Base-by-base conservation (phyloP, 2,888 invertebrate species). In the Eristalis tenax region DNA sequence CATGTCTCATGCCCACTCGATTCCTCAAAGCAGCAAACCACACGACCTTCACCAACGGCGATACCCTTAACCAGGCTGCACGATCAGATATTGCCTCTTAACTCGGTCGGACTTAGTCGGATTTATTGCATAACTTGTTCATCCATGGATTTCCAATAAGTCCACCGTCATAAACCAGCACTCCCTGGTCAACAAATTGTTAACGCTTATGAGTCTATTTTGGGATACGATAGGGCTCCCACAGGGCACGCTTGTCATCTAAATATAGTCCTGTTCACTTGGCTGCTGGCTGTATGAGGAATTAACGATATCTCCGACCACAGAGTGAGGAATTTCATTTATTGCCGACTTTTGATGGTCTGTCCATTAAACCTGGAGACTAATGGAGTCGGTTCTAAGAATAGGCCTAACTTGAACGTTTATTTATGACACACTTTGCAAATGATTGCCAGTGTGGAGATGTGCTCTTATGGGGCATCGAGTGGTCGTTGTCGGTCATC, bases 391-490 rank as follows among this genome's bases (percentile, higher is more conserved):
- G 26, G 13, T 61, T 61, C 28, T 61, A 28, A 61, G 61, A 61
- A 61, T 26, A 23, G 28, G 61, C 61, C 10, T 61, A 61, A 61
- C 23, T 61, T 61, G 2, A 61, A 26, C 26, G 6, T 61, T 61
- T 61, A 61, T 61, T 61, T 61, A 61, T 26, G 61, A 50, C 50
- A 50, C 50, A 50, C 50, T 50, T 50, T 50, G 50, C 50, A 18
- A 18, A 18, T 50, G 50, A 18, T 8, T 50, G 50, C 18, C 18
- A 50, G 2, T 18, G 50, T 8, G 50, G 50, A 18, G 50, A 43
- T 18, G n/a, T 18, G 18, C 50, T 50, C 18, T 50, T 50, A 18
- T 18, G 50, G 2, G 8, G 2, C 50, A 18, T 8, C 18, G 50
- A 50, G 8, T 43, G 6, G 50, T 18, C 6, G 28, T 8, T 32